Conservation (phyloP, 2,888 invertebrate species). For the Agonopterix alstromeriana region DNA sequence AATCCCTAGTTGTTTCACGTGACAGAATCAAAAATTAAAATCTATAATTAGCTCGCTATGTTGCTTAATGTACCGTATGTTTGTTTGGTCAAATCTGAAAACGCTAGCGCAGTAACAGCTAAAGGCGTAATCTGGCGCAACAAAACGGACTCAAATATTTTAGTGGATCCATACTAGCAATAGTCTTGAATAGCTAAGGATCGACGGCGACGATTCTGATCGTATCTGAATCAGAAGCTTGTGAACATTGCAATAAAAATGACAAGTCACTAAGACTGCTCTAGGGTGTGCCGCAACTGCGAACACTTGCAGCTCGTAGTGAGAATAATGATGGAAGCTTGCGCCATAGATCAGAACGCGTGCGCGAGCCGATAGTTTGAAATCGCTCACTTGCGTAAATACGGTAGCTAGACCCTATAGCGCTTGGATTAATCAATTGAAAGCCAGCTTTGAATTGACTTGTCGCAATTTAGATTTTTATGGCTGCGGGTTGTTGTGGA, state of each 20-base stretch:
- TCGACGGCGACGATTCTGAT: no score
- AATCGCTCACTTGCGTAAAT: constrained; percentile 69
- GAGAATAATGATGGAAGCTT: constrained; percentile 68
- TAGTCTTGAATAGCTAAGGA: no score
- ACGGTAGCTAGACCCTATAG: constrained; percentile 37
- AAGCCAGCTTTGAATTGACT: constrained; percentile 20
- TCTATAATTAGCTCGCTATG: constrained; percentile 24
- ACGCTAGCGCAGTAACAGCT: constrained; percentile 22
- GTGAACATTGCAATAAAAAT: constrained; percentile 24
- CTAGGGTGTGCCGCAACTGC: constrained; percentile 44
- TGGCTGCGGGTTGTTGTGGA: constrained; percentile 16
- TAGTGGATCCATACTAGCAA: no score
- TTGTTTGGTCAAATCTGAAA: constrained; percentile 28
- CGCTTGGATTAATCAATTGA: constrained; percentile 36
- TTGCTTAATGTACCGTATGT: constrained; percentile 26
- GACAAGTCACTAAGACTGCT: constrained; percentile 37
- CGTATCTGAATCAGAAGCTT: no score
- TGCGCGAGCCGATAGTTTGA: constrained; percentile 57
- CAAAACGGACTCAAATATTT: no score
- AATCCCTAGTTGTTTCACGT: constrained; percentile 17
- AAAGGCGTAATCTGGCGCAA: not conserved
- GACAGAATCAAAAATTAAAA: constrained; percentile 23
- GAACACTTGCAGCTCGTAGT: constrained; percentile 49
- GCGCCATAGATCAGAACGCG: constrained; percentile 57
- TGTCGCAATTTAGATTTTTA: constrained; percentile 21